Evolutionary conservation across 2,888 invertebrate species (phyloP).

Genomic region (Netelia melanura): DNA sequence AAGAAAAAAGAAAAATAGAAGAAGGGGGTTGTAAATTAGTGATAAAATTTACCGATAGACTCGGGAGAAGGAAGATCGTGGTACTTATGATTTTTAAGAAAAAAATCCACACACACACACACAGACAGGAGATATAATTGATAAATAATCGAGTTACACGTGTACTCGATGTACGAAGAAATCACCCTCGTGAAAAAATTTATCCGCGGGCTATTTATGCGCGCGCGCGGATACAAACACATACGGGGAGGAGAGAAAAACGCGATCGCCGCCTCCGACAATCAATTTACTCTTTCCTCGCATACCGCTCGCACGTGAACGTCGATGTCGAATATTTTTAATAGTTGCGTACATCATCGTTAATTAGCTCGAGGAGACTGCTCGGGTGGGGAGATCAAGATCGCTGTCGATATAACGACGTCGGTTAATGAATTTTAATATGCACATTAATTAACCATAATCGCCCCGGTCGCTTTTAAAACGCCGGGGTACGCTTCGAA

Average conservation of each 20-base stretch:
- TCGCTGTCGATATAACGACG: constrained; percentile 67
- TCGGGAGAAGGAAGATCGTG: neutral
- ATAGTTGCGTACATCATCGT: constrained; percentile 69
- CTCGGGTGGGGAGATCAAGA: constrained; percentile 67
- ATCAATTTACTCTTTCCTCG: constrained; percentile 63
- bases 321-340: constrained; percentile 68
- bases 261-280: constrained; percentile 56
- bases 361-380: constrained; percentile 67
- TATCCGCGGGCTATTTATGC: constrained; percentile 37
- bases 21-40: neutral
- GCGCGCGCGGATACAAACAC: neutral
- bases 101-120: too few relatives aligned
- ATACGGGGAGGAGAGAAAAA: constrained; percentile 29
- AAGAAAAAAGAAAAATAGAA: neutral
- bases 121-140: constrained; percentile 26
- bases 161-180: constrained; percentile 48
- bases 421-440: constrained; percentile 73
- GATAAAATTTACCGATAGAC: constrained; percentile 6
- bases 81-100: neutral
- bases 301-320: constrained; percentile 52
- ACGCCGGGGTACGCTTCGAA: constrained; percentile 15
- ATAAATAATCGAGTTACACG: constrained; percentile 38
- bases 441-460: constrained; percentile 72
- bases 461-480: constrained; percentile 61
- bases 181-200: constrained; percentile 48